Conservation (phyloP, 2,797 vertebrate species). For the Thaleichthys pacificus region DNA sequence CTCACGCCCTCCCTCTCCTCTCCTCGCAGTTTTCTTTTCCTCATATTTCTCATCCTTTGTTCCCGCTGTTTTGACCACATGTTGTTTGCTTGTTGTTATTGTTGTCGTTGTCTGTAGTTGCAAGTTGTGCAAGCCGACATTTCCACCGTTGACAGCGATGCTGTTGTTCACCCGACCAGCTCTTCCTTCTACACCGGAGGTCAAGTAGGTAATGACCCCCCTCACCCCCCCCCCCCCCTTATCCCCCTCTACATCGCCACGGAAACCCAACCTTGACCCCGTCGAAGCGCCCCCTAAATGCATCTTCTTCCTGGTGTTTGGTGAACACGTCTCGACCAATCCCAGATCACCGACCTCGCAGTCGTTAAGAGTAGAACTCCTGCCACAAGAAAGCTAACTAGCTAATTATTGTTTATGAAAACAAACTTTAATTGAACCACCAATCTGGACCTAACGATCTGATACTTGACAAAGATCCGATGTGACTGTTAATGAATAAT, state of each 20-base stretch:
- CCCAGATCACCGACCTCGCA: too few species aligned
- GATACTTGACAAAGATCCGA: background rate
- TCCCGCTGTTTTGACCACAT: conserved; percentile 60
- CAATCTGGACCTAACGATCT: background rate
- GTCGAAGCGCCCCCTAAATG: conserved; percentile 46
- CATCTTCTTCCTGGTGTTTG: conserved; percentile 69
- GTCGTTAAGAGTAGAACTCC: background rate
- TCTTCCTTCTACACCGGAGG: conserved; percentile 97
- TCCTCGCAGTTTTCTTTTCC: conserved; percentile 11
- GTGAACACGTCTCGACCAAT: too few species aligned
- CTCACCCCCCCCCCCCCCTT: conserved; percentile 50
- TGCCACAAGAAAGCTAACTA: background rate
- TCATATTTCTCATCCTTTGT: conserved; percentile 10
- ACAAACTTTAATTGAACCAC: background rate
- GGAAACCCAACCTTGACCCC: conserved; percentile 29
- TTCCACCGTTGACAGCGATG: conserved; percentile 97
- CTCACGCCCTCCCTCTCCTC: conserved; percentile 11
- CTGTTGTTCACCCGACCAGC: conserved; percentile 99
- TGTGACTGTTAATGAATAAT: background rate
- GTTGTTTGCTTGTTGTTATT: conserved; percentile 66
- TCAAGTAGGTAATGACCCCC: conserved; percentile 99
- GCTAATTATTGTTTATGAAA: background rate
- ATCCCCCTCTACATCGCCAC: conserved; percentile 27
- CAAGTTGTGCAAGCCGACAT: conserved; percentile 99
- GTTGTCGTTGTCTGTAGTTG: conserved; percentile 83